Percentiles rank a stretch among this genome's conserved stretches.
Evolutionary conservation across 2,888 invertebrate genomes (phyloP).

Genomic region (Dusona sp.): DNA sequence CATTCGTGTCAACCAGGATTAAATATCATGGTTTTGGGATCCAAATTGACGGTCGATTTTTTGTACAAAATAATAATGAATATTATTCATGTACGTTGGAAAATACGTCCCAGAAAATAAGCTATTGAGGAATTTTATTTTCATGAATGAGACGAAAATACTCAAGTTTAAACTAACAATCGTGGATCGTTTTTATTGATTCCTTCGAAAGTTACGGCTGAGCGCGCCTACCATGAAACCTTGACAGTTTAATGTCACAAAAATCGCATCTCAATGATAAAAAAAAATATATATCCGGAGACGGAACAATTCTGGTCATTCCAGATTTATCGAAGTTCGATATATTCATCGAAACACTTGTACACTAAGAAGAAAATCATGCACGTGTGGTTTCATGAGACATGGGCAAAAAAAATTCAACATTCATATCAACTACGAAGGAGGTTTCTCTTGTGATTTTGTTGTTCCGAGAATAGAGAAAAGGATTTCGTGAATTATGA

Average conservation of each 20-base stretch:
- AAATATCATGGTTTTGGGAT: neutral
- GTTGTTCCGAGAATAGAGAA: constrained; percentile 43
- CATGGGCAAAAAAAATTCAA: constrained; percentile 23
- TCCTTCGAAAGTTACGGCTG: neutral
- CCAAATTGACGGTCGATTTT: neutral
- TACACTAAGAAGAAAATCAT: constrained; percentile 50
- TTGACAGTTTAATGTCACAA: neutral
- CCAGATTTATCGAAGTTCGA: neutral
- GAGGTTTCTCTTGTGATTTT: constrained; percentile 21
- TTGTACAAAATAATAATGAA: neutral
- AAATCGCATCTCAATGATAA: neutral
- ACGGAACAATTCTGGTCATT: neutral
- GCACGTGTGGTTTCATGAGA: constrained; percentile 51
- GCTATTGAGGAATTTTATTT: neutral
- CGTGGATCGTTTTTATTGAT: neutral
- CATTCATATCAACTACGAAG: constrained; percentile 49
- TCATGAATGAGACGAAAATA: neutral
- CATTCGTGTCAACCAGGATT: neutral
- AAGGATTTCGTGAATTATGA: constrained; percentile 19
- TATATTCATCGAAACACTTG: constrained; percentile 35
- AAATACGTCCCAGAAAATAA: constrained; percentile 1
- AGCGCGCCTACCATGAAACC: neutral
- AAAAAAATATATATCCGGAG: neutral
- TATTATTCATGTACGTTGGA: constrained; percentile 5
- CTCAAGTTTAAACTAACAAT: neutral